Percentiles rank a stretch among this genome's conserved stretches.
Conservation (phyloP, 2,113 vertebrate species). For the Fregetta grallaria region DNA sequence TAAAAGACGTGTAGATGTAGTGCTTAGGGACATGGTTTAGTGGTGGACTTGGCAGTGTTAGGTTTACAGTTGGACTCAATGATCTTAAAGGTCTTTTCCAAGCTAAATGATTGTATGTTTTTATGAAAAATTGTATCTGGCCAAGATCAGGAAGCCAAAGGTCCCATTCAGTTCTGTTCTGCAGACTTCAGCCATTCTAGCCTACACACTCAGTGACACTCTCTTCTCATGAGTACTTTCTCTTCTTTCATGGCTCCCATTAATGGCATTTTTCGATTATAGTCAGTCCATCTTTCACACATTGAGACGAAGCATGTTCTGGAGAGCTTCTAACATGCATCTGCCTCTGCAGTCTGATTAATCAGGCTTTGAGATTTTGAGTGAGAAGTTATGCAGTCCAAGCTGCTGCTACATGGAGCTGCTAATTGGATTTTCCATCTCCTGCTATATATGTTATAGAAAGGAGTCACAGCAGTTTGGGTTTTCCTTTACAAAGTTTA, state of each 20-base stretch:
- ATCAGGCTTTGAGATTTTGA: background rate
- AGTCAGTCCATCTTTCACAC: background rate
- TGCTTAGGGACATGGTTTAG: background rate
- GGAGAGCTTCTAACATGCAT: background rate
- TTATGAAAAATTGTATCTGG: background rate
- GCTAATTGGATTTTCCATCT: background rate
- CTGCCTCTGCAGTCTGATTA: background rate
- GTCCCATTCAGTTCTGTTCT: background rate
- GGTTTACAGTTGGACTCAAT: background rate
- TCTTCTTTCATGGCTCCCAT: background rate
- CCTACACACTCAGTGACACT: too few relatives aligned
- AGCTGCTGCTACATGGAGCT: background rate
- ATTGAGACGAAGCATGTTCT: background rate
- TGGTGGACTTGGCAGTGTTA: background rate
- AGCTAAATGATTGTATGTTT: background rate
- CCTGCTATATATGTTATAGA: background rate
- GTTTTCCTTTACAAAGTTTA: background rate
- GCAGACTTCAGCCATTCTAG: rapidly evolving
- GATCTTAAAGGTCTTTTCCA: background rate
- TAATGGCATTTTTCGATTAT: background rate
- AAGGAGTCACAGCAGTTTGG: background rate
- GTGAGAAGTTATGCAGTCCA: background rate
- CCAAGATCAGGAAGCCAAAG: background rate
- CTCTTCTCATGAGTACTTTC: background rate
- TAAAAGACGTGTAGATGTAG: too few relatives aligned